Percentiles rank a stretch among this genome's conserved stretches.
These are phyloP conservation scores for cattle (Bos taurus) DNA, from an alignment of 2,113 vertebrate genomes.

Conservation along the genomic window DNA sequence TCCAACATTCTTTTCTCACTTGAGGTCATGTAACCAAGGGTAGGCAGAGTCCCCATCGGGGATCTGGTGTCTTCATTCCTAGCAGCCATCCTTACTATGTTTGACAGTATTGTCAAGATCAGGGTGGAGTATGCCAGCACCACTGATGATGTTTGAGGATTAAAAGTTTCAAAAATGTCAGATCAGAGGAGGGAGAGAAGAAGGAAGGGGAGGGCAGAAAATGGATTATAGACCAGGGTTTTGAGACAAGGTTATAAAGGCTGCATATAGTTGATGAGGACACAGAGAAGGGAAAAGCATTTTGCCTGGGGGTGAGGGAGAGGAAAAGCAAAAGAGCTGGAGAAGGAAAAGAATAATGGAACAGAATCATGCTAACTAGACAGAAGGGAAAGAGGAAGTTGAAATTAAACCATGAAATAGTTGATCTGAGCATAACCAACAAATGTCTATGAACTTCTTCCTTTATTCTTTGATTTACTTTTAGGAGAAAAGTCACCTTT, in stretches of 20 bases:
- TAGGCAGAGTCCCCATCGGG: not conserved
- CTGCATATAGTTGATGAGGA: not conserved
- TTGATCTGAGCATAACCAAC: not conserved
- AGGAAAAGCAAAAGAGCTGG: not conserved
- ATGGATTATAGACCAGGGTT: accelerated
- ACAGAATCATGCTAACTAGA: not conserved
- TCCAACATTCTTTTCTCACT: not conserved
- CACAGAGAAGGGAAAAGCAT: not conserved
- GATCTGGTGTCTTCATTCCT: not conserved
- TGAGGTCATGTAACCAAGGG: not conserved
- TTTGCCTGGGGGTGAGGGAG: not conserved
- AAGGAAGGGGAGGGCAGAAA: not conserved
- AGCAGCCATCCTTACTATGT: accelerated
- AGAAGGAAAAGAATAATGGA: not conserved
- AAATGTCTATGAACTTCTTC: not conserved
- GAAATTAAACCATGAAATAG: not conserved
- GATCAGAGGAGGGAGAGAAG: not conserved
- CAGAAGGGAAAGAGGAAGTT: not conserved
- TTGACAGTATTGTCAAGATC: not conserved
- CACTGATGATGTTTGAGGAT: not conserved
- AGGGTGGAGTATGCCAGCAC: accelerated
- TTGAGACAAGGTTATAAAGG: not conserved
- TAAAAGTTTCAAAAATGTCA: not conserved
- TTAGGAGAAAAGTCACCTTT: not conserved
- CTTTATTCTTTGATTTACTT: not conserved